Conservation (phyloP, 92 coral and sea anemone species). For the Heliopora coerulea region DNA sequence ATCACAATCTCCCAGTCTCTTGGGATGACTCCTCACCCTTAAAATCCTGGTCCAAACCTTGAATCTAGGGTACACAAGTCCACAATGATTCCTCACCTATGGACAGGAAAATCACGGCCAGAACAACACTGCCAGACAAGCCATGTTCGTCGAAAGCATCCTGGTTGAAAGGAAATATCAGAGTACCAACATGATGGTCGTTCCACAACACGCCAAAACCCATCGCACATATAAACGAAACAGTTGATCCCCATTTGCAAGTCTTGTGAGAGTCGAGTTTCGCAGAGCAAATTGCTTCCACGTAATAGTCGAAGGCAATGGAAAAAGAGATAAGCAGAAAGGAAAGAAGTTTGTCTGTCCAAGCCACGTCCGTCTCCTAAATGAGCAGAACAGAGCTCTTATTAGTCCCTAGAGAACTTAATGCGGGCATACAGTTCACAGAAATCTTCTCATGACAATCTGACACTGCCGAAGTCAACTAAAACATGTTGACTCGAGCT, state of each 20-base stretch:
- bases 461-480: too few species aligned
- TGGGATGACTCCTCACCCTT: too few species aligned
- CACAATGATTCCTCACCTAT: conserved; percentile 73
- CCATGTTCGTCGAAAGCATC: conserved; percentile 75
- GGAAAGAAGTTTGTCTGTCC: conserved; percentile 72
- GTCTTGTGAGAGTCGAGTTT: conserved; percentile 81
- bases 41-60: too few species aligned
- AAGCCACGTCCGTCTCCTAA: conserved; percentile 73
- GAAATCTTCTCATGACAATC: too few species aligned
- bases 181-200: conserved; percentile 41
- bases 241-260: conserved; percentile 74
- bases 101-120: conserved; percentile 78
- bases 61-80: too few species aligned
- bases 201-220: conserved; percentile 84
- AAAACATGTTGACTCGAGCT: too few species aligned
- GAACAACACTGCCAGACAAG: conserved; percentile 86
- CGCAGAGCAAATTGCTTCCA: conserved; percentile 86
- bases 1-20: too few species aligned
- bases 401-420: too few species aligned
- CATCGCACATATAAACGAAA: conserved; percentile 81
- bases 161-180: conserved; percentile 50
- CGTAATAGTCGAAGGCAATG: conserved; percentile 86
- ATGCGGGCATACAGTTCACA: too few species aligned
- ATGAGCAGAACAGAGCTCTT: background rate
- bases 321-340: conserved; percentile 65